phyloP scores from a whole-genome alignment of 1,140 invertebrate species.

The Bacillus rossius region DNA sequence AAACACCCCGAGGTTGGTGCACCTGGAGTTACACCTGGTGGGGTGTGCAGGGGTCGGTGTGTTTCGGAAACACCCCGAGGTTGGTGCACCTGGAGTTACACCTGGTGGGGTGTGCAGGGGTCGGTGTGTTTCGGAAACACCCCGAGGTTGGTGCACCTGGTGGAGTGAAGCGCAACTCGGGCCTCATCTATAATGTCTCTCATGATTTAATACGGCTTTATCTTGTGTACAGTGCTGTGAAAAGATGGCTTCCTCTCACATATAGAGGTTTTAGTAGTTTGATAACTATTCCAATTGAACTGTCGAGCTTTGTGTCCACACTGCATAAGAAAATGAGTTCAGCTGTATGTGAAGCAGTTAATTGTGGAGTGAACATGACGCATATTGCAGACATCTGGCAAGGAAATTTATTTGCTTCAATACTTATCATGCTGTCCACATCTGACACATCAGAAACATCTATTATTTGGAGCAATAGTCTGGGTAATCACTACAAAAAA shows the following conservation, averaged over 20 bases:
- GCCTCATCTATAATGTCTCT: too few species aligned
- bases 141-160: too few species aligned
- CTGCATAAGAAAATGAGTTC: background rate
- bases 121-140: too few species aligned
- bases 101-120: too few species aligned
- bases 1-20: too few species aligned
- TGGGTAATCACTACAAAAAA: background rate
- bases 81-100: too few species aligned
- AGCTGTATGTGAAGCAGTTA: background rate
- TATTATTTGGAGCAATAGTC: background rate
- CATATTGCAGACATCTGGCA: constrained; percentile 13
- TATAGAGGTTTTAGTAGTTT: background rate
- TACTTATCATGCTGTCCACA: background rate
- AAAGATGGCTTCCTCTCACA: background rate
- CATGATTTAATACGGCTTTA: background rate
- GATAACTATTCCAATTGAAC: background rate
- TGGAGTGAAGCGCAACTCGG: too few species aligned
- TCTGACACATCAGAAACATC: background rate
- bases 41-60: too few species aligned
- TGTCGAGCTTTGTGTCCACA: background rate
- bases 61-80: too few species aligned
- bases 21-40: too few species aligned
- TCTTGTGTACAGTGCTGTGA: background rate
- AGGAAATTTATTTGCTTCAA: constrained; percentile 9
- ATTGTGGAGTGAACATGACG: background rate